These are phyloP conservation scores for Minunthozetes semirufus DNA, from an alignment of 2,888 invertebrate species.

Conservation along the genomic window DNA sequence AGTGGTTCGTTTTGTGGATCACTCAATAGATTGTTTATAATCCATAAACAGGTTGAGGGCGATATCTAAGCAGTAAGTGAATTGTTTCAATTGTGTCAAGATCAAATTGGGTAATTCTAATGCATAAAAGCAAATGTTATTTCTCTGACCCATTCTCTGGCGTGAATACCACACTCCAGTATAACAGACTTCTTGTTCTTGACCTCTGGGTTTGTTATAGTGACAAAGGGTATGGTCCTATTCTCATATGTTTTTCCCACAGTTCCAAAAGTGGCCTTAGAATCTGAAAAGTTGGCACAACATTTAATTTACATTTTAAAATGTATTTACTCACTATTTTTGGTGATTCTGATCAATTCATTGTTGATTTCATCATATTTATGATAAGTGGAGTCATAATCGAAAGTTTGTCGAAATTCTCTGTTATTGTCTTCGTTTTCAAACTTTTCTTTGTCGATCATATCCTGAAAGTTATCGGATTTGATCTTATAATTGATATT, in stretches of 20 bases:
- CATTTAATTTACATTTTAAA: no score
- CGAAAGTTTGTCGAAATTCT: background rate
- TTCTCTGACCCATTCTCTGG: slow-evolving; percentile 32
- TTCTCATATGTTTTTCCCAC: slow-evolving; percentile 43
- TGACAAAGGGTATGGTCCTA: slow-evolving; percentile 40
- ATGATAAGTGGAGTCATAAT: slow-evolving; percentile 31
- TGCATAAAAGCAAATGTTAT: background rate
- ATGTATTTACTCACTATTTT: background rate
- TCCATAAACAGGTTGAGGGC: slow-evolving; percentile 1
- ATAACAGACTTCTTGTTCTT: background rate
- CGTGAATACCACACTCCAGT: slow-evolving; percentile 35
- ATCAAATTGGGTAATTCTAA: background rate
- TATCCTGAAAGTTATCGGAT: slow-evolving; percentile 4
- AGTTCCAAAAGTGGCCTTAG: background rate
- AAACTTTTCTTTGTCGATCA: slow-evolving; percentile 4
- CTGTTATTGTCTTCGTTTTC: background rate
- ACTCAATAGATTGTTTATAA: slow-evolving; percentile 6
- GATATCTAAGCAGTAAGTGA: background rate
- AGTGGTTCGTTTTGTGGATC: slow-evolving; percentile 39
- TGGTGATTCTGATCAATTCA: background rate
- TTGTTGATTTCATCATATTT: slow-evolving; percentile 25
- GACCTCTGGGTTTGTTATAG: slow-evolving; percentile 23
- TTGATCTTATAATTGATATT: slow-evolving; percentile 14
- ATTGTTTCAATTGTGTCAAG: background rate
- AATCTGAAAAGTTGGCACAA: background rate